phyloP scores from a whole-genome alignment of 1,140 invertebrate species.

The Drosophila pseudoananassae region DNA sequence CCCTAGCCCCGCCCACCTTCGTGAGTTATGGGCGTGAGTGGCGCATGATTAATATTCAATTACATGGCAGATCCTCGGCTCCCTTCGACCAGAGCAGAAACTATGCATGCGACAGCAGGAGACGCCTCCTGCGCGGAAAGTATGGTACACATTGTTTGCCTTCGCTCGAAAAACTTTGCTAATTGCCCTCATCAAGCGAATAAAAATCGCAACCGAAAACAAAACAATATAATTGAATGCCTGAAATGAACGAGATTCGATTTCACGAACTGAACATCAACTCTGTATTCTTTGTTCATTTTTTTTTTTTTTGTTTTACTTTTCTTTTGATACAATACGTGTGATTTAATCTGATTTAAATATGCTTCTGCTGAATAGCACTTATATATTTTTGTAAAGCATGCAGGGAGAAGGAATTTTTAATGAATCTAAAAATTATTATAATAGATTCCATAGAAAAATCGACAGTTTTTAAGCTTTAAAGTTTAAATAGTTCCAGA shows the following conservation, averaged over 20 bases:
- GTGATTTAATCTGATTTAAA: slow-evolving; percentile 51
- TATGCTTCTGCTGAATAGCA: slow-evolving; percentile 22
- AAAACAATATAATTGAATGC: slow-evolving; percentile 61
- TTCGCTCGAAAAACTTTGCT: slow-evolving; percentile 67
- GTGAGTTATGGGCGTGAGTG: slow-evolving; percentile 66
- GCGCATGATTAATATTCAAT: slow-evolving; percentile 82
- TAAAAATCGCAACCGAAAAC: slow-evolving; percentile 23
- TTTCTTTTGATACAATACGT: slow-evolving; percentile 10
- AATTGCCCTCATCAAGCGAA: slow-evolving; percentile 64
- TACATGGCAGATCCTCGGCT: slow-evolving; percentile 55
- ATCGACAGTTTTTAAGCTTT: no score
- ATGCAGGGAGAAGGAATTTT: slow-evolving; percentile 19
- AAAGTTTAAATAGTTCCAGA: background rate
- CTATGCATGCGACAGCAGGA: slow-evolving; percentile 51
- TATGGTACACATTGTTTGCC: slow-evolving; percentile 40
- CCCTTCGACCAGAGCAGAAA: slow-evolving; percentile 14
- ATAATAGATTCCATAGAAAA: slow-evolving; percentile 1
- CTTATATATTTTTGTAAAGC: background rate
- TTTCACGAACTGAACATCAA: slow-evolving; percentile 36
- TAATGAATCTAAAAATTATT: slow-evolving; percentile 22
- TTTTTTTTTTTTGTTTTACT: background rate
- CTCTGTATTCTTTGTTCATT: slow-evolving; percentile 11
- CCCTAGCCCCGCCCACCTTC: slow-evolving; percentile 16
- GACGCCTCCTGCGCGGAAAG: slow-evolving; percentile 10
- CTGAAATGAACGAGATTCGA: slow-evolving; percentile 15